Evolutionary conservation across 2,113 vertebrate species (phyloP), one percentile per base, ranked within the genome.

Genomic region (Lophura nycthemera): DNA sequence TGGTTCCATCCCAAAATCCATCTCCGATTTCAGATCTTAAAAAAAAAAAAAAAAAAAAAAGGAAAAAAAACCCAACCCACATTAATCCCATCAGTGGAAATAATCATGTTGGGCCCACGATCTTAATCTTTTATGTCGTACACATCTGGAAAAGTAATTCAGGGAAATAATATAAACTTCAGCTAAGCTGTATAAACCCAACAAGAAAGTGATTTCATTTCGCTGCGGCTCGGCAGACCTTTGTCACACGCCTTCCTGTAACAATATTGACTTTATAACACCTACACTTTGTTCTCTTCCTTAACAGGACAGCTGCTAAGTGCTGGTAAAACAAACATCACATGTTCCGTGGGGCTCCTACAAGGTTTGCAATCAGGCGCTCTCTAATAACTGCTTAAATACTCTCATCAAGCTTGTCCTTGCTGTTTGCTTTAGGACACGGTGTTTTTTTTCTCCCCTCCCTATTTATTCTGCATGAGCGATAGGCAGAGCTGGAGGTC

Each of bases 241-340:
- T 92, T 85, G 95, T 97, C 97, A 93, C 95, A 80, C 45, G 48
- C 83, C 91, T 93, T 93, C 96, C 86, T 98, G 95, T 91, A 66
- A 97, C 98, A 98, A 98, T 98, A 98, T 98, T 98, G 97, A 98
- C 98, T 96, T 95, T 97, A 84, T 83, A 78, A 92, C 95, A 92
- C 86, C 96, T 92, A 30, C 78, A 40, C 91, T 96, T 95, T 86
- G 92, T 96, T 96, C 90, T 97, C 96, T 79, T 15, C 98, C 97
- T 63, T 96, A 95, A 96, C 97, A 89, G 97, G 97, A 90, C 95
- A 95, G 97, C 96, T 90, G 97, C 97, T 97, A 96, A 98, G 98
- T 95, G 95, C 96, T 91, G 96, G 88, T 70, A 79, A 92, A 97
- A 95, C 97, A 98, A 98, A 98, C 95, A 97, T 95, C 93, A 95